Base-by-base conservation (phyloP, 2,888 invertebrate species). In the Drosophila kuntzei region DNA sequence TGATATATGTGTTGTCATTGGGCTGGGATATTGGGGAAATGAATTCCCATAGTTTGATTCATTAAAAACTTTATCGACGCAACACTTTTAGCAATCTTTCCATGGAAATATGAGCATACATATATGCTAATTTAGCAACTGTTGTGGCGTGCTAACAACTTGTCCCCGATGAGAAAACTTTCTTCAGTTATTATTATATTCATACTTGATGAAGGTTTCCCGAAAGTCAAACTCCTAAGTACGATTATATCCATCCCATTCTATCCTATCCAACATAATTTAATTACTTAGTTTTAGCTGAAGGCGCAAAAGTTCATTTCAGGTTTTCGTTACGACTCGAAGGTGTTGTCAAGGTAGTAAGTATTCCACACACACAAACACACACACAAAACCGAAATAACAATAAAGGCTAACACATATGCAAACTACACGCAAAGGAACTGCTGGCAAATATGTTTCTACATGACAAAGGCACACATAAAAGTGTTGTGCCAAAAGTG, bases 261-360 rank as follows among this genome's bases (percentile, higher is more conserved):
- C 20, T 34, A 29, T 18, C n/a, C 43, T 16, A 54, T 58, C 9
- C 18, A 72, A 41, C 73, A 64, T 76, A 73, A 76, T 69, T 78
- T 51, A 61, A 78, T 78, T 60, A 77, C 44, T 51, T 60, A 34
- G 18, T 47, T 47, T 71, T 18, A 27, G 43, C 29, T n/a, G 29
- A 16, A 36, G 22, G 37, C 34, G 46, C 37, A 27, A 62, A 71
- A 72, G 16, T 61, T 57, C 2, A 11, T 29, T 47, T 18, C 34
- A 43, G 22, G 25, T 29, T n/a, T 46, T 47, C 37, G 20, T 20
- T 46, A 49, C 32, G 18, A n/a, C 11, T 39, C 11, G n/a, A 59
- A 77, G 50, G 68, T 67, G 71, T 49, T 72, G 68, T 44, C 68
- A 61, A 57, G 60, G 53, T 27, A 53, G 43, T 66, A 68, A 55